A percentile compares a stretch with the other conserved stretches of the same genome.
Conservation (phyloP, 2,888 invertebrate genomes). For the Nomada lathburiana region DNA sequence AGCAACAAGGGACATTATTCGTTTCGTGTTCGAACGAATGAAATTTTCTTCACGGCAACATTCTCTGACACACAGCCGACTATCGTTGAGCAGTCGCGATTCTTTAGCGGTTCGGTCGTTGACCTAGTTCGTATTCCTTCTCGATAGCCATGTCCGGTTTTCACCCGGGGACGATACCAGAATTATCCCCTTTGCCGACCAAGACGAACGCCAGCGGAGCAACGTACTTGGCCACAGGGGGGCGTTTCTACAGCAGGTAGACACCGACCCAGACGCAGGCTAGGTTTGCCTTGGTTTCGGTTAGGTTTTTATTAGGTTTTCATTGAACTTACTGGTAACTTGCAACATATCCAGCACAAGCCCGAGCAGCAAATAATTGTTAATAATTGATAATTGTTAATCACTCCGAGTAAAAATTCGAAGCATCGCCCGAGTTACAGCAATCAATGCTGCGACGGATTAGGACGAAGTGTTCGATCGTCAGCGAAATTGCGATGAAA, state of each 20-base stretch:
- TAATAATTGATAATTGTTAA: too few species aligned
- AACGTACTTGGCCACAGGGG: neutral
- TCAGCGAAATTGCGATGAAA: too few species aligned
- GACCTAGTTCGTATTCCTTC: slow-evolving; percentile 58
- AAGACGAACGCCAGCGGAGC: slow-evolving; percentile 3
- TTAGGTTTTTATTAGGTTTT: too few species aligned
- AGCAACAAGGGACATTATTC: slow-evolving; percentile 3
- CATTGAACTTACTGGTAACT: too few species aligned
- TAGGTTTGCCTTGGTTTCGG: too few species aligned
- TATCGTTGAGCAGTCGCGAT: slow-evolving; percentile 49
- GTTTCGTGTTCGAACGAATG: slow-evolving; percentile 27
- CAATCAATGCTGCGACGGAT: too few species aligned
- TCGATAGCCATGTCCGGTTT: slow-evolving; percentile 56
- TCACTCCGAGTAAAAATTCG: slow-evolving; percentile 25
- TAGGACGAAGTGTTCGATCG: too few species aligned
- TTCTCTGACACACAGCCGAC: slow-evolving; percentile 48
- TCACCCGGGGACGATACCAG: slow-evolving; percentile 52
- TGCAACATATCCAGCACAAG: too few species aligned
- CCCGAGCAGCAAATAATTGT: too few species aligned
- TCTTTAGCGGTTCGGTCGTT: slow-evolving; percentile 56
- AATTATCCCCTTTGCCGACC: slow-evolving; percentile 50
- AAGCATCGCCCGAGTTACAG: neutral
- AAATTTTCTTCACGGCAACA: slow-evolving; percentile 31
- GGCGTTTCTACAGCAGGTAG: neutral
- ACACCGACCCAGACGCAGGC: too few species aligned